These are phyloP conservation scores for Ameiurus melas DNA, from an alignment of 2,113 vertebrate genomes.

Conservation along the genomic window DNA sequence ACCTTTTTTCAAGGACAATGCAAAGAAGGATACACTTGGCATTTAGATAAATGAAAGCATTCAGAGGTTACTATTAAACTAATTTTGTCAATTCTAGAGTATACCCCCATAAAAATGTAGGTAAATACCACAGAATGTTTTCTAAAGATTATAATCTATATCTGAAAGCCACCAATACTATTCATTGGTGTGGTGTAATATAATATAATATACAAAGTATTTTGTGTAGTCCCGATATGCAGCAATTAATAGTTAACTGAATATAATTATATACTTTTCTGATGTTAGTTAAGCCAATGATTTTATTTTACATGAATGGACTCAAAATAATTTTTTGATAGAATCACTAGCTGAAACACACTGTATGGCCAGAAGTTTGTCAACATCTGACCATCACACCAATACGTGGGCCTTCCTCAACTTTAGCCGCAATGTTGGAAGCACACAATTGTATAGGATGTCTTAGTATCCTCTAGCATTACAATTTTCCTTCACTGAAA, in stretches of 20 bases:
- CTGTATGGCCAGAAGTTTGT: not conserved
- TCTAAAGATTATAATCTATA: constrained; percentile 31
- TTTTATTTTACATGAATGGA: not conserved
- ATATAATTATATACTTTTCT: too few relatives aligned
- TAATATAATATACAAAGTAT: too few relatives aligned
- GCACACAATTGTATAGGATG: not conserved
- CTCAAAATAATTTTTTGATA: too few relatives aligned
- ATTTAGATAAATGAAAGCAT: not conserved
- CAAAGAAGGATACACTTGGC: not conserved
- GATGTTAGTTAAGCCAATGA: too few relatives aligned
- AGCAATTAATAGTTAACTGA: not conserved
- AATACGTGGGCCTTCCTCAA: not conserved
- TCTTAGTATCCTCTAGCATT: not conserved
- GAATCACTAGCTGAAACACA: not conserved
- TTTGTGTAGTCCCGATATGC: not conserved
- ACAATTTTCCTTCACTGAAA: not conserved
- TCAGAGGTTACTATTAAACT: not conserved
- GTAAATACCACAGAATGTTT: not conserved
- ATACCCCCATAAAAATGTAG: not conserved
- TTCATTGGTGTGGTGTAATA: not conserved
- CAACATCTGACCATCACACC: not conserved
- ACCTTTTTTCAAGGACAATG: not conserved
- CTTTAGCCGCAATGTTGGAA: not conserved
- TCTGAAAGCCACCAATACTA: constrained; percentile 21
- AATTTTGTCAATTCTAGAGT: not conserved